Conservation (phyloP, 2,113 vertebrate species). For the Gobio gobio region DNA sequence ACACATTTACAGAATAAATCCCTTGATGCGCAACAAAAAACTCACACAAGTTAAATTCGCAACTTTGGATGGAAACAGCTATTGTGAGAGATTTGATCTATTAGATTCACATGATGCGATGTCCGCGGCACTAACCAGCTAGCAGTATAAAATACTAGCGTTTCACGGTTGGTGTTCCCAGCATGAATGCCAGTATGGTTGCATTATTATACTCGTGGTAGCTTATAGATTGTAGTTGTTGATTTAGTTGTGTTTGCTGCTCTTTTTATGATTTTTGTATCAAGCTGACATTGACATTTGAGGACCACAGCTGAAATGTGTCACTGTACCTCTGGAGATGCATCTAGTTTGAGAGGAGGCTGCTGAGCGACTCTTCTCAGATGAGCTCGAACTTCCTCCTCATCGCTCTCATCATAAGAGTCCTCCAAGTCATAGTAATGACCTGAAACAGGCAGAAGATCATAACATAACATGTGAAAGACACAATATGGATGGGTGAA, state of each 20-base stretch:
- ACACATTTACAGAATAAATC: no score
- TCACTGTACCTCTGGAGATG: constrained; percentile 86
- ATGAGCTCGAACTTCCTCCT: constrained; percentile 94
- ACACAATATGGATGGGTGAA: background rate
- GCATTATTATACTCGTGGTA: no score
- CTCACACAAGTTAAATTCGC: no score
- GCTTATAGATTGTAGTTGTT: background rate
- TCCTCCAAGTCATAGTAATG: constrained; percentile 97
- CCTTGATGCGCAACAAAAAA: no score
- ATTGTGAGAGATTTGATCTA: background rate
- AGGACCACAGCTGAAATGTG: background rate
- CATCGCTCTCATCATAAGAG: constrained; percentile 96
- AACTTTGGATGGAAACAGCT: no score
- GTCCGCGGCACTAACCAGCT: no score
- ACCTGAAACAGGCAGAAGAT: constrained; percentile 71
- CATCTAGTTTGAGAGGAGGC: constrained; percentile 93
- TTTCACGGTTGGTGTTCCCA: background rate
- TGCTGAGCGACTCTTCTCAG: constrained; percentile 92
- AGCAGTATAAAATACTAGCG: background rate
- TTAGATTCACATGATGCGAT: no score
- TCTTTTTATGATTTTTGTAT: background rate
- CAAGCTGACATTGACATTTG: background rate
- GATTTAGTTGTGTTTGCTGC: background rate
- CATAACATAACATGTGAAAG: background rate
- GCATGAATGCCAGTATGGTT: background rate